Evolutionary conservation across 2,113 vertebrate genomes (phyloP).

Genomic region (Grammomys surdaster): DNA sequence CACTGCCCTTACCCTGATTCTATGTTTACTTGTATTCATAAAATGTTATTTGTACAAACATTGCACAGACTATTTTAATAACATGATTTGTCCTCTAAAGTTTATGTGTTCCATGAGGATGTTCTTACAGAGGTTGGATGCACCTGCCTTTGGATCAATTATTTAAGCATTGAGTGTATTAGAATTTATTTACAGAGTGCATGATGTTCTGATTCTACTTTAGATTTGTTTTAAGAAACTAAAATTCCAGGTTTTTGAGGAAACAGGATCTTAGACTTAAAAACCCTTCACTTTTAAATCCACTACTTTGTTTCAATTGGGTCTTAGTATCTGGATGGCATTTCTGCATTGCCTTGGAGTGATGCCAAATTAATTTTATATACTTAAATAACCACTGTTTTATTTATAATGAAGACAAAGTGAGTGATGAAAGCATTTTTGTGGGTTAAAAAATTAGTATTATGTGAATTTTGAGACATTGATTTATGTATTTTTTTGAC

Average conservation of each 20-base stretch:
- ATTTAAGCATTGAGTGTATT: slow-evolving; percentile 86
- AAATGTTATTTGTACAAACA: slow-evolving; percentile 90
- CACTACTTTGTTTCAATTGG: slow-evolving; percentile 79
- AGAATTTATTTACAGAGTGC: slow-evolving; percentile 86
- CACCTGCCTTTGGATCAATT: slow-evolving; percentile 85
- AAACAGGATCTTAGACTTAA: slow-evolving; percentile 46
- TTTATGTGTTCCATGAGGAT: slow-evolving; percentile 85
- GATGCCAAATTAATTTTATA: slow-evolving; percentile 86
- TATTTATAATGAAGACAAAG: slow-evolving; percentile 86
- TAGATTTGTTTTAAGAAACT: slow-evolving; percentile 88
- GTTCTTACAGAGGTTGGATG: slow-evolving; percentile 80
- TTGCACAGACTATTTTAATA: slow-evolving; percentile 91
- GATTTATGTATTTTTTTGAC: slow-evolving; percentile 86
- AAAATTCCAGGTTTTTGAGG: slow-evolving; percentile 66
- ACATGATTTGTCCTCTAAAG: slow-evolving; percentile 86
- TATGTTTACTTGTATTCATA: slow-evolving; percentile 92
- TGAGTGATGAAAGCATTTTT: slow-evolving; percentile 82
- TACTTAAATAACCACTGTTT: slow-evolving; percentile 82
- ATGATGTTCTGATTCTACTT: slow-evolving; percentile 86
- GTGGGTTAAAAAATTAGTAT: slow-evolving; percentile 70
- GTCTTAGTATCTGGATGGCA: slow-evolving; percentile 80
- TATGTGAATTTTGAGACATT: slow-evolving; percentile 83
- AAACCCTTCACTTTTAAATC: slow-evolving; percentile 78
- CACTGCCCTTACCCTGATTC: slow-evolving; percentile 87
- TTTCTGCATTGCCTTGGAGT: slow-evolving; percentile 85